A percentile compares a stretch with the other conserved stretches of the same genome.
phyloP scores from a whole-genome alignment of 2,888 invertebrate genomes.

The Eristalis tenax region DNA sequence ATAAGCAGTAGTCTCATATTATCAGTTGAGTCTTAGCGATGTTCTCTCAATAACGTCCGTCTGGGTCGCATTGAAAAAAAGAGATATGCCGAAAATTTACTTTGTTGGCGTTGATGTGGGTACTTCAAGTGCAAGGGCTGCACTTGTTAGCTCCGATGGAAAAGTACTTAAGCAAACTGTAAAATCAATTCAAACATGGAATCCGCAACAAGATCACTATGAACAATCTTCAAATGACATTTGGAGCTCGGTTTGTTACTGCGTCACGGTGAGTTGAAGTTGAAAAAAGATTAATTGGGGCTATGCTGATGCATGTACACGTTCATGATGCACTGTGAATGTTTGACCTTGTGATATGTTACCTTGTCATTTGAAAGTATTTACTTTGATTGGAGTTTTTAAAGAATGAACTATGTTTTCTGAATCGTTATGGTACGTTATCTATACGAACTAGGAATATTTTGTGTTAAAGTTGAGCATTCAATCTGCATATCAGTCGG shows the following conservation, averaged over 20 bases:
- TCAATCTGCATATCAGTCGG: too few relatives aligned
- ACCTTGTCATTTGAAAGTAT: too few relatives aligned
- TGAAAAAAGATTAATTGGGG: neutral
- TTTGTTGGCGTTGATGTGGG: slow-evolving; percentile 97
- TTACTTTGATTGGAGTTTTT: too few relatives aligned
- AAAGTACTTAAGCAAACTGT: slow-evolving; percentile 85
- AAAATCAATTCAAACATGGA: slow-evolving; percentile 88
- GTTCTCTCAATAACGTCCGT: neutral
- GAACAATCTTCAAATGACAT: slow-evolving; percentile 96
- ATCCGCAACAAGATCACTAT: slow-evolving; percentile 88
- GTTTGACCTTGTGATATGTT: neutral
- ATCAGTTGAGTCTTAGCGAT: neutral
- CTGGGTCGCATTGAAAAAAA: neutral
- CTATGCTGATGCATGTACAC: neutral
- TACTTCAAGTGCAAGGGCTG: slow-evolving; percentile 94
- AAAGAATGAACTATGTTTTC: too few relatives aligned
- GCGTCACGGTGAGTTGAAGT: slow-evolving; percentile 86
- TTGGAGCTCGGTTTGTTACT: slow-evolving; percentile 86
- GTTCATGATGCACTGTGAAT: neutral
- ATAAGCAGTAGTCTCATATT: slow-evolving; percentile 1
- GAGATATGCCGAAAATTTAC: slow-evolving; percentile 79
- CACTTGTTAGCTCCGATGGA: slow-evolving; percentile 87
- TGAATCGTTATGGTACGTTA: too few relatives aligned
- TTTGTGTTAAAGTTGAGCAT: too few relatives aligned
- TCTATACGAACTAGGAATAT: too few relatives aligned